A percentile compares a stretch with the other conserved stretches of the same genome.
Evolutionary conservation across 2,888 invertebrate species (phyloP).

Genomic region (Graphium colonna): DNA sequence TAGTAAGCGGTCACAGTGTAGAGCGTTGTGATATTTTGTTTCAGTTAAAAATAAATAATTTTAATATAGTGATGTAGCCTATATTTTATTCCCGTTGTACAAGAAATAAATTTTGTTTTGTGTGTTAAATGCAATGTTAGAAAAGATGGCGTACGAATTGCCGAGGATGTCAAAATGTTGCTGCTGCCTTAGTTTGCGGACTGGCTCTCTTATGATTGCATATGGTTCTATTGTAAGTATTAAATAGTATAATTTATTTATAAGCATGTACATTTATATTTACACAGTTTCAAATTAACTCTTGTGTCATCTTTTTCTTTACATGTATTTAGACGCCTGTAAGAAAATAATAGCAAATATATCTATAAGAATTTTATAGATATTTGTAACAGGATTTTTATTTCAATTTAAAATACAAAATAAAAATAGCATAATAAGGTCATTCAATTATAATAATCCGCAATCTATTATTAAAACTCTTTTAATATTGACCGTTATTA

Average conservation of each 20-base stretch:
- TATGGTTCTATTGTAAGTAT: conserved; percentile 63
- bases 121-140: background rate
- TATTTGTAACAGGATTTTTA: background rate
- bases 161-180: conserved; percentile 56
- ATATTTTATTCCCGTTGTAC: background rate
- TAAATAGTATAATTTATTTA: background rate
- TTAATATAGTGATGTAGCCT: conserved; percentile 1
- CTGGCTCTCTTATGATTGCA: conserved; percentile 59
- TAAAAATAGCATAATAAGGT: too few species aligned
- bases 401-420: background rate
- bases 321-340: background rate
- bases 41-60: background rate
- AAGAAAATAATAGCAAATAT: background rate
- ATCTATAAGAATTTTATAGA: background rate
- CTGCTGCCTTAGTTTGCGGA: conserved; percentile 54
- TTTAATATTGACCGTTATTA: too few species aligned
- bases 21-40: background rate
- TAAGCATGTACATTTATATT: background rate
- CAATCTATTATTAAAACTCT: too few species aligned
- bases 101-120: background rate
- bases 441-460: too few species aligned
- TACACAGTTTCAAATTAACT: too few species aligned
- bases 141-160: conserved; percentile 36
- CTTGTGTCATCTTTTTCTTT: background rate
- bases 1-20: background rate